Evolutionary conservation across 2,797 vertebrate species (phyloP).

Genomic region (Antrozous pallidus): DNA sequence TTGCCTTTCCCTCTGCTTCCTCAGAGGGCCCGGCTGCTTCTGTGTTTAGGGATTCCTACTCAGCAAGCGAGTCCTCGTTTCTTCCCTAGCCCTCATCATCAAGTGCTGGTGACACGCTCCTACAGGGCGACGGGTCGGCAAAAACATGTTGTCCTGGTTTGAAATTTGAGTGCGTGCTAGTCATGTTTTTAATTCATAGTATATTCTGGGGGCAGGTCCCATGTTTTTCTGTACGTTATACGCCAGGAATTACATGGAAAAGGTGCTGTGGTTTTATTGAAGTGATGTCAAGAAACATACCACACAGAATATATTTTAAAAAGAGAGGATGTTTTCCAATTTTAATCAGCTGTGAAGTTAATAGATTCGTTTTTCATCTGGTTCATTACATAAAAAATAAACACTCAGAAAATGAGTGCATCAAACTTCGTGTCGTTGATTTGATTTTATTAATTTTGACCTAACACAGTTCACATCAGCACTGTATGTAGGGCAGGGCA

Average conservation of each 20-base stretch:
- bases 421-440: not conserved
- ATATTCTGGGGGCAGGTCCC: not conserved
- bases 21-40: not conserved
- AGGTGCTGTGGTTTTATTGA: not conserved
- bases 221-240: not conserved
- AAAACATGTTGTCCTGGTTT: not conserved
- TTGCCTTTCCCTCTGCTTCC: not conserved
- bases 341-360: not conserved
- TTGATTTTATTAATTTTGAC: not conserved
- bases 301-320: not conserved
- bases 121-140: not conserved
- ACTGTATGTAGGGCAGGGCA: accelerated
- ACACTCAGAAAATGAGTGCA: not conserved
- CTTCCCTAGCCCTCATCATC: no score
- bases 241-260: not conserved
- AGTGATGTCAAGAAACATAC: not conserved
- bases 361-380: not conserved
- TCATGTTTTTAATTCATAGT: not conserved
- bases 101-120: no score
- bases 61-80: not conserved
- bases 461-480: not conserved
- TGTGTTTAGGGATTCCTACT: not conserved
- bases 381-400: not conserved
- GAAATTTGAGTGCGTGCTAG: not conserved
- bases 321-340: not conserved